Percentiles rank a stretch among this genome's conserved stretches.
These are phyloP conservation scores for Apamea epomidion DNA, from an alignment of 2,888 invertebrate genomes.

Conservation along the genomic window DNA sequence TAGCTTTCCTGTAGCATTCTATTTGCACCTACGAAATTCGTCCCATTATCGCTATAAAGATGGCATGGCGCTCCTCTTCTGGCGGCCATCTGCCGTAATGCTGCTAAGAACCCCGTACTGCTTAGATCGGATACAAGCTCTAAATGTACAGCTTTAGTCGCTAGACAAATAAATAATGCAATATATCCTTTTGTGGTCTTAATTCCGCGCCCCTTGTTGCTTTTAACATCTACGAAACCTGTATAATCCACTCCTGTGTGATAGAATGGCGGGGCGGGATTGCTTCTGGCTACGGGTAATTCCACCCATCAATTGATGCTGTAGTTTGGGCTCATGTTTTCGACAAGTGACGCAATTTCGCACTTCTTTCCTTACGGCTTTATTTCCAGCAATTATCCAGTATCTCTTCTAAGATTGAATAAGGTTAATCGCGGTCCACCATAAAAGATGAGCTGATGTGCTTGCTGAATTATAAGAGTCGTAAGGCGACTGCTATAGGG, in stretches of 20 bases:
- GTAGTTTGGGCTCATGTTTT: no score
- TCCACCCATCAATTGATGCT: no score
- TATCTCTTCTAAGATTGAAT: conserved; percentile 25
- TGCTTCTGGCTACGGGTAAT: no score
- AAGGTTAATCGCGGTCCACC: conserved; percentile 35
- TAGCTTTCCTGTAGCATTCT: background rate
- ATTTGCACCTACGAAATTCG: background rate
- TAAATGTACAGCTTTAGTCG: background rate
- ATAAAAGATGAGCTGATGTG: conserved; percentile 17
- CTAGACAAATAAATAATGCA: background rate
- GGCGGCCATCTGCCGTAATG: background rate
- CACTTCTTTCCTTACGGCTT: no score
- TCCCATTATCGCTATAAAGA: background rate
- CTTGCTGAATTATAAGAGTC: background rate
- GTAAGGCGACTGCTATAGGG: no score
- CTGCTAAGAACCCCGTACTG: background rate
- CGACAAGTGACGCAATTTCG: no score
- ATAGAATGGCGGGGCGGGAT: background rate
- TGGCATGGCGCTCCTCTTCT: background rate
- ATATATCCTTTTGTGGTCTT: background rate
- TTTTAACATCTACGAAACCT: background rate
- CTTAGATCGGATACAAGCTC: background rate
- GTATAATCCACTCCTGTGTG: conserved; percentile 20
- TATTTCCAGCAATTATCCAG: no score
- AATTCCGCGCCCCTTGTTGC: background rate